Percentiles rank a stretch among this genome's conserved stretches.
Conservation (phyloP, 2,113 vertebrate genomes). For the Hyperopisus bebe region DNA sequence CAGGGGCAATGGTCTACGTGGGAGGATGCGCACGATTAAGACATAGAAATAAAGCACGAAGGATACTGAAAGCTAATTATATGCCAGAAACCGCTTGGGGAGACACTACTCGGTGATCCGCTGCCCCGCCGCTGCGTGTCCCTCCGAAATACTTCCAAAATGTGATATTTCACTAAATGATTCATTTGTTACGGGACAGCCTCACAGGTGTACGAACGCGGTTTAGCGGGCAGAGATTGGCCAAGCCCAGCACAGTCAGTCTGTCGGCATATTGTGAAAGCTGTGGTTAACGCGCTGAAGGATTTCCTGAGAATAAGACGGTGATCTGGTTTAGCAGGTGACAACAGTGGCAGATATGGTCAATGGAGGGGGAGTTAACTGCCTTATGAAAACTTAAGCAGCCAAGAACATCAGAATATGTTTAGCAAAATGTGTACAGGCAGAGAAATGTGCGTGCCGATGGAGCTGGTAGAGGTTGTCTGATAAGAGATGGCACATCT, state of each 20-base stretch:
- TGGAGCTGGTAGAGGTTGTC: neutral
- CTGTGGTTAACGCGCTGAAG: neutral
- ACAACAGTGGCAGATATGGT: neutral
- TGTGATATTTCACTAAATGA: neutral
- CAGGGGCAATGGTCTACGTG: constrained; percentile 18
- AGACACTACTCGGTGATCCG: constrained; percentile 5
- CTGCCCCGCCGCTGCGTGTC: neutral
- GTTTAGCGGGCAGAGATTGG: neutral
- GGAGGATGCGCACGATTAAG: constrained; percentile 17
- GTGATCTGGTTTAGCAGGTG: neutral
- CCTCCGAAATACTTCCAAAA: neutral
- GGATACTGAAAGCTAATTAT: constrained; percentile 11
- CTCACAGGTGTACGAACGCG: neutral
- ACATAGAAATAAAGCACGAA: neutral
- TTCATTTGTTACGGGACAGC: neutral
- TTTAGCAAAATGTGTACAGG: neutral
- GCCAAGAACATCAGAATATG: neutral
- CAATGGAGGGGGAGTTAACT: neutral
- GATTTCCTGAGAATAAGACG: neutral
- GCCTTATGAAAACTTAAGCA: neutral
- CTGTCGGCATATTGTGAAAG: neutral
- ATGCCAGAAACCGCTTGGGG: neutral
- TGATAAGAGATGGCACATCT: neutral
- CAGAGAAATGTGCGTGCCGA: neutral
- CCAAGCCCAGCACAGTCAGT: neutral